These are phyloP conservation scores for Pentalonia nigronervosa DNA, from an alignment of 1,140 invertebrate genomes.

Conservation along the genomic window DNA sequence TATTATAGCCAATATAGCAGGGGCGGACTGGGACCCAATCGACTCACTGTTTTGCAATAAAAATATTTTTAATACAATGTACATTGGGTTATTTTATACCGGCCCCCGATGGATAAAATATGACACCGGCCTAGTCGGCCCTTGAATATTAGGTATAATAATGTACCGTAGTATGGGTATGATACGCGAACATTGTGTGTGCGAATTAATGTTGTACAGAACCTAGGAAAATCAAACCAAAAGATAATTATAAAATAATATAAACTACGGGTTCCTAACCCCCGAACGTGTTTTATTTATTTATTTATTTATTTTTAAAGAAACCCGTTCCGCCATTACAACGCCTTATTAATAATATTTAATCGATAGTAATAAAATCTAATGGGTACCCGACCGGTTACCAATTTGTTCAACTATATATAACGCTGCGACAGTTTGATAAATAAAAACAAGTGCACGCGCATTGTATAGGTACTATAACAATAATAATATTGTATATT, in stretches of 20 bases:
- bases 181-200: background rate
- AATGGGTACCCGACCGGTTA: background rate
- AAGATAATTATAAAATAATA: background rate
- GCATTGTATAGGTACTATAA: constrained; percentile 13
- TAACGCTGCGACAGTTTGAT: background rate
- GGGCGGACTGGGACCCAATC: too few species aligned
- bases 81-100: too few species aligned
- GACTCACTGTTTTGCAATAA: too few species aligned
- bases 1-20: too few species aligned
- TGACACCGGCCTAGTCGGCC: too few species aligned
- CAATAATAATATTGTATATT: background rate
- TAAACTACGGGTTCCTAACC: background rate
- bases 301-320: background rate
- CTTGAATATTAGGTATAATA: background rate
- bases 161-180: background rate
- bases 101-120: too few species aligned
- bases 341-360: background rate
- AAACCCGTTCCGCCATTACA: background rate
- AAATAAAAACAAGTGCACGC: background rate
- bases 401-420: constrained; percentile 1
- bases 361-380: background rate
- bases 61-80: too few species aligned
- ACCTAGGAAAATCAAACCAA: background rate
- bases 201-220: background rate
- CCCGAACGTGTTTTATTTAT: background rate